Percentiles rank a stretch among this genome's conserved stretches.
phyloP scores from a whole-genome alignment of 1,140 invertebrate genomes.

The Heterodera schachtii region DNA sequence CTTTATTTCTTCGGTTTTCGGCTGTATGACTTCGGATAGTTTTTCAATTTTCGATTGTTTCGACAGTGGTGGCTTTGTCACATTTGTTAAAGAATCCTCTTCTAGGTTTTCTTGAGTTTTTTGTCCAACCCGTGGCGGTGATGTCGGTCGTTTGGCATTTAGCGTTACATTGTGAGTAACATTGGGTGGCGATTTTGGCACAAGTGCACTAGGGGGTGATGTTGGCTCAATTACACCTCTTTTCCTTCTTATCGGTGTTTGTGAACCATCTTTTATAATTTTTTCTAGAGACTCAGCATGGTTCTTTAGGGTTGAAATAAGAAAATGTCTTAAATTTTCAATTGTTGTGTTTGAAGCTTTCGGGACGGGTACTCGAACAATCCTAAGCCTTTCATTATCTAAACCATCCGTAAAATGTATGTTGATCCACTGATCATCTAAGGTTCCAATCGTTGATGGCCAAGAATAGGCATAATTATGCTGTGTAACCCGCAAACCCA shows the following conservation, averaged over 20 bases:
- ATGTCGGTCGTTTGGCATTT: not conserved
- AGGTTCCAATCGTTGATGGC: conserved; percentile 14
- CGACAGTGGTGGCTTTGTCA: too few species aligned
- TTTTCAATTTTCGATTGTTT: too few species aligned
- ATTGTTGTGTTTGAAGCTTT: not conserved
- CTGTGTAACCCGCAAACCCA: conserved; percentile 21
- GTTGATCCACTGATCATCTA: conserved; percentile 16
- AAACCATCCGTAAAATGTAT: conserved; percentile 12
- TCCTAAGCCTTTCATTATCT: not conserved
- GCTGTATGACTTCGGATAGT: too few species aligned
- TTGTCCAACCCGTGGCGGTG: not conserved
- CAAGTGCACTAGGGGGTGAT: too few species aligned
- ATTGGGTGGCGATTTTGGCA: not conserved
- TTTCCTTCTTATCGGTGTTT: not conserved
- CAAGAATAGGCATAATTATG: conserved; percentile 9
- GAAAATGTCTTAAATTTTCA: conserved; percentile 5
- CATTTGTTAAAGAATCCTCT: not conserved
- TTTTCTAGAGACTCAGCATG: not conserved
- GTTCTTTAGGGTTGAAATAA: not conserved
- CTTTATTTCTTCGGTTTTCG: too few species aligned
- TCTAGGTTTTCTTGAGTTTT: not conserved
- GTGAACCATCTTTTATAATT: too few species aligned
- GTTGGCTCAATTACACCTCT: not conserved
- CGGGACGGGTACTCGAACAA: not conserved
- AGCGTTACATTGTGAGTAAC: not conserved